Conservation (phyloP, 2,888 invertebrate species). For the Drosophila kuntzei region DNA sequence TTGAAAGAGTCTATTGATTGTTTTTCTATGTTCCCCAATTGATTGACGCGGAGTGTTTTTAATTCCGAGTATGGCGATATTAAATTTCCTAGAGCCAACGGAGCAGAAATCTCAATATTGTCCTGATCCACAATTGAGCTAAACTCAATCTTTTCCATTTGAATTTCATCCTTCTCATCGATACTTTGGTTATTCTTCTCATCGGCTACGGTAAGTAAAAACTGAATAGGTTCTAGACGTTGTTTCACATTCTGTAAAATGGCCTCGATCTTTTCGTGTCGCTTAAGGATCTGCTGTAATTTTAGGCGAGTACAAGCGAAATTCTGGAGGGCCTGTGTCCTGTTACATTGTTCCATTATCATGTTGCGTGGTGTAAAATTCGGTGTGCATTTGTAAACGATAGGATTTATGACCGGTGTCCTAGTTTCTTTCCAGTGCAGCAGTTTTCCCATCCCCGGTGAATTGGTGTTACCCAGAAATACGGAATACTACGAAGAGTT, state of each 20-base stretch:
- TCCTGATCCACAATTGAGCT: not conserved
- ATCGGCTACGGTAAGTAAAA: not conserved
- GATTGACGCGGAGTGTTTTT: not conserved
- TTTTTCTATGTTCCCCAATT: not conserved
- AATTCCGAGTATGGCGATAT: slow-evolving; percentile 7
- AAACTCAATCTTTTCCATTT: not conserved
- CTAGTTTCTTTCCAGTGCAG: slow-evolving; percentile 3
- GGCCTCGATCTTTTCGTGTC: slow-evolving; percentile 19
- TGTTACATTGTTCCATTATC: not conserved
- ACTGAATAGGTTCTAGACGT: slow-evolving; percentile 13
- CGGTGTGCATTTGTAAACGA: not conserved
- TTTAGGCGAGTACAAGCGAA: slow-evolving; percentile 12
- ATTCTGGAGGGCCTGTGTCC: not conserved
- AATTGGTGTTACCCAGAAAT: slow-evolving; percentile 13
- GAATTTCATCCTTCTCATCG: not conserved
- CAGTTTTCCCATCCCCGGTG: slow-evolving; percentile 8
- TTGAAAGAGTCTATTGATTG: not conserved
- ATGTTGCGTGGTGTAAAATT: not conserved
- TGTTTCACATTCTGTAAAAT: slow-evolving; percentile 11
- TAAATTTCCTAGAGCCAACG: not conserved
- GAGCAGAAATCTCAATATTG: not conserved
- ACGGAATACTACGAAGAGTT: not conserved
- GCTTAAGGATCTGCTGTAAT: slow-evolving; percentile 7
- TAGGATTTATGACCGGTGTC: not conserved
- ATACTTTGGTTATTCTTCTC: not conserved